A percentile compares a stretch with the other conserved stretches of the same genome.
Conservation (phyloP, 2,888 invertebrate species). For the Latrodectus elegans region DNA sequence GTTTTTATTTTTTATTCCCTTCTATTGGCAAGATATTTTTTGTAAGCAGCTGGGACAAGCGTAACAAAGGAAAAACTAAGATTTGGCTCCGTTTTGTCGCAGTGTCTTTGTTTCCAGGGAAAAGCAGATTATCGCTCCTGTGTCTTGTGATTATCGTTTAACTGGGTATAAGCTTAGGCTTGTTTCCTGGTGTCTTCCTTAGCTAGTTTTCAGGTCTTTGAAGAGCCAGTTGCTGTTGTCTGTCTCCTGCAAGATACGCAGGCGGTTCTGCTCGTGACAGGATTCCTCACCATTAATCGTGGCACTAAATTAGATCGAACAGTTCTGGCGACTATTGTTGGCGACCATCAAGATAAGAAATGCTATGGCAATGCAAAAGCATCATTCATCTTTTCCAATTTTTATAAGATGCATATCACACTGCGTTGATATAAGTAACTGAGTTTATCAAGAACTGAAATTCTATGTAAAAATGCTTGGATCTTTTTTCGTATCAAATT, state of each 20-base stretch:
- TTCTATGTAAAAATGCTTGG: too few relatives aligned
- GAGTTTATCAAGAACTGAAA: too few relatives aligned
- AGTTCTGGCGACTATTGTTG: too few relatives aligned
- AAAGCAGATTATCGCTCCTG: constrained; percentile 34
- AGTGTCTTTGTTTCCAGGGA: constrained; percentile 45
- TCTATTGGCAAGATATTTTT: neutral
- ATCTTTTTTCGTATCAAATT: too few relatives aligned
- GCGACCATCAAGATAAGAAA: too few relatives aligned
- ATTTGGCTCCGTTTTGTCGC: constrained; percentile 59
- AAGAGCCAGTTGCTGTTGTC: neutral
- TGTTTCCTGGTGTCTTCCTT: neutral
- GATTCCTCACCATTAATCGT: too few relatives aligned
- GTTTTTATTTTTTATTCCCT: constrained; percentile 6
- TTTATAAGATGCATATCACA: too few relatives aligned
- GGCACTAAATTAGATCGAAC: too few relatives aligned
- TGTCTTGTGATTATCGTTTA: constrained; percentile 45
- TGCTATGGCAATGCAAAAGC: too few relatives aligned
- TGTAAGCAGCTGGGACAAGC: constrained; percentile 29
- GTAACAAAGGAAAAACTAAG: constrained; percentile 47
- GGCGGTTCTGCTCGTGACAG: too few relatives aligned
- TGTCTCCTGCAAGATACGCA: neutral
- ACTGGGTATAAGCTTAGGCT: neutral
- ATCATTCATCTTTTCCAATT: too few relatives aligned
- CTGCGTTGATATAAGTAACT: too few relatives aligned
- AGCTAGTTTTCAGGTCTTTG: neutral